phyloP scores from a whole-genome alignment of 2,113 vertebrate species.

The Ceyx melanurus region DNA sequence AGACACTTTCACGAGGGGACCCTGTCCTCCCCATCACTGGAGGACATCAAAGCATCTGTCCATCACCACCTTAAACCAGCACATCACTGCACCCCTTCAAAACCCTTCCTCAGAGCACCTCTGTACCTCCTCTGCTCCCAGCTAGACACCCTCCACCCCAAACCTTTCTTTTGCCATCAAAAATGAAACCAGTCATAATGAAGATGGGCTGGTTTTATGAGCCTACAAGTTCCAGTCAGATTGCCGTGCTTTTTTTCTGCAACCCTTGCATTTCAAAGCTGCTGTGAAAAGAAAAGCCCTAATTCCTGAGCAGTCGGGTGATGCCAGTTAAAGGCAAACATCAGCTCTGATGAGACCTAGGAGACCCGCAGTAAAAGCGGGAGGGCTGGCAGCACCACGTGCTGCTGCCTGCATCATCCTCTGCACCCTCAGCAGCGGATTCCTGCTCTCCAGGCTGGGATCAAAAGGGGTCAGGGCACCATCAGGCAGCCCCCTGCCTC shows the following conservation, averaged over 20 bases:
- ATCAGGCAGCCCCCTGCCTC: not conserved
- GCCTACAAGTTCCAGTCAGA: not conserved
- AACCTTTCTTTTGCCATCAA: not conserved
- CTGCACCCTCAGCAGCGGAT: not conserved
- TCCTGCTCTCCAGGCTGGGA: not conserved
- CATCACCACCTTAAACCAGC: not conserved
- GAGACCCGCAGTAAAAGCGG: slow-evolving; percentile 19
- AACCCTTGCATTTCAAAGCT: not conserved
- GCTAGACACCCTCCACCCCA: fast-evolving
- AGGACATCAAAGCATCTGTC: not conserved
- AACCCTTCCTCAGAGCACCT: not conserved
- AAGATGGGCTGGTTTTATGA: not conserved
- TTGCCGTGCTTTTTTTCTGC: not conserved
- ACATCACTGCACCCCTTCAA: not conserved
- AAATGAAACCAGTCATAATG: not conserved
- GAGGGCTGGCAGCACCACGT: not conserved
- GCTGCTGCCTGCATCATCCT: not conserved
- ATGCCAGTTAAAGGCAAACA: slow-evolving; percentile 9
- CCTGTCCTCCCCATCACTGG: not conserved
- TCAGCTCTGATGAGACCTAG: slow-evolving; percentile 4
- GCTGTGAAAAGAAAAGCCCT: not conserved
- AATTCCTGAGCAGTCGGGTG: not conserved
- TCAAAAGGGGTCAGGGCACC: not conserved
- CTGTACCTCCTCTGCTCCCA: not conserved
- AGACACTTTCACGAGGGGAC: not conserved